phyloP scores from a whole-genome alignment of 2,113 vertebrate species.

The Mesitornis unicolor region DNA sequence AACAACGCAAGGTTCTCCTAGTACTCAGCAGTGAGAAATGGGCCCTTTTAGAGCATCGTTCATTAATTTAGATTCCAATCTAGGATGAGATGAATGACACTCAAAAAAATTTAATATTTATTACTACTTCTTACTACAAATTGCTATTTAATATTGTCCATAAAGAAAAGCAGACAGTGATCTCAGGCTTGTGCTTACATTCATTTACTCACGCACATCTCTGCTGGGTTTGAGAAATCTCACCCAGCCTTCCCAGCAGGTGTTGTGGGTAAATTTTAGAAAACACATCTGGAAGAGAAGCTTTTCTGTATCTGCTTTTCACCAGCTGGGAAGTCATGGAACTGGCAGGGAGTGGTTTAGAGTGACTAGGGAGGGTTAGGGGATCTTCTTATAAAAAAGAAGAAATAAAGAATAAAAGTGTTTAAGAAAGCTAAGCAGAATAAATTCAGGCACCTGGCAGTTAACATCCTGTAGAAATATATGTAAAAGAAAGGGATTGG shows the following conservation, averaged over 20 bases:
- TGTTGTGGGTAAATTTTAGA: background rate
- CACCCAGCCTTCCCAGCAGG: background rate
- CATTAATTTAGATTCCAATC: background rate
- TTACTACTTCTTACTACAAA: background rate
- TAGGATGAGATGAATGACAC: background rate
- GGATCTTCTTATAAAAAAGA: background rate
- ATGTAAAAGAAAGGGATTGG: background rate
- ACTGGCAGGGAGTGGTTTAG: background rate
- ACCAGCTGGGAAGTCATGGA: background rate
- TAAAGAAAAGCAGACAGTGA: background rate
- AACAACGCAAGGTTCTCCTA: background rate
- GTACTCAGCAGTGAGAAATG: accelerated
- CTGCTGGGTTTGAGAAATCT: background rate
- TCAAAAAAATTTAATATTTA: background rate
- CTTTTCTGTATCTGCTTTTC: background rate
- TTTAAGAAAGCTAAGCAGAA: background rate
- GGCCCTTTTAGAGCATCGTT: background rate
- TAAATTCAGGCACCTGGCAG: background rate
- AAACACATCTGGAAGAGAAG: background rate
- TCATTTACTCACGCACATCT: background rate
- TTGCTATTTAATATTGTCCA: background rate
- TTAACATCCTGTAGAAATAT: background rate
- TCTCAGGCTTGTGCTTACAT: background rate
- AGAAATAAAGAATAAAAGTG: background rate
- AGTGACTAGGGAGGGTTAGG: background rate